These are phyloP conservation scores for Diacarnus erythraeanus DNA, from an alignment of 37 sponge, comb jelly and placozoan species.

Conservation along the genomic window DNA sequence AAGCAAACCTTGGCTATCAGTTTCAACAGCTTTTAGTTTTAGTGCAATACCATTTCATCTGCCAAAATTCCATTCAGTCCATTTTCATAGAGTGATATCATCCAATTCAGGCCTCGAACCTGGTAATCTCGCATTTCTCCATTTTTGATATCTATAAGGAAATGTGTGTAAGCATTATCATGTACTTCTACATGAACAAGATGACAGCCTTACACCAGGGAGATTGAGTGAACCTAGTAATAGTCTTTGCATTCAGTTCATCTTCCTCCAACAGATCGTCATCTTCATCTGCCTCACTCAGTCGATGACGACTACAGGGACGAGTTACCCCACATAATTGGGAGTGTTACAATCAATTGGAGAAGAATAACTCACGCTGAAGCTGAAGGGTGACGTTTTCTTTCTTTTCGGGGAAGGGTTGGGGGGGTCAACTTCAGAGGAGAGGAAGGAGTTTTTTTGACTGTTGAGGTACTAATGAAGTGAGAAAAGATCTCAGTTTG, in stretches of 20 bases:
- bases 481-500: constrained; percentile 98
- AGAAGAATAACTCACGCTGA: constrained; percentile 64
- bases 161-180: neutral
- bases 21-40: no score
- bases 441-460: constrained; percentile 79
- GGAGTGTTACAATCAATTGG: no score
- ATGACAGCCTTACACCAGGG: constrained; percentile 75
- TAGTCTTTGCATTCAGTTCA: constrained; percentile 33
- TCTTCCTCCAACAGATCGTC: constrained; percentile 75
- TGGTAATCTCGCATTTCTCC: constrained; percentile 99
- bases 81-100: constrained; percentile 96
- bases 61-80: constrained; percentile 98
- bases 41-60: constrained; percentile 99
- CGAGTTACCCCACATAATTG: neutral
- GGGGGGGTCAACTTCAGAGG: constrained; percentile 82
- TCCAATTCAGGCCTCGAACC: constrained; percentile 97
- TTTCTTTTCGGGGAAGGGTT: constrained; percentile 19
- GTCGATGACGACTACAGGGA: constrained; percentile 78
- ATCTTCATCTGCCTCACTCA: constrained; percentile 95
- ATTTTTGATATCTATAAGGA: constrained; percentile 80
- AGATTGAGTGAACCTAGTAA: constrained; percentile 74
- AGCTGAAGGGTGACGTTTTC: constrained; percentile 63
- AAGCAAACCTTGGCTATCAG: no score
- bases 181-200: no score
- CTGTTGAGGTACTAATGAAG: constrained; percentile 76